A percentile compares a stretch with the other conserved stretches of the same genome.
These are phyloP conservation scores for Agrotis exclamationis DNA, from an alignment of 2,888 invertebrate species.

Conservation along the genomic window DNA sequence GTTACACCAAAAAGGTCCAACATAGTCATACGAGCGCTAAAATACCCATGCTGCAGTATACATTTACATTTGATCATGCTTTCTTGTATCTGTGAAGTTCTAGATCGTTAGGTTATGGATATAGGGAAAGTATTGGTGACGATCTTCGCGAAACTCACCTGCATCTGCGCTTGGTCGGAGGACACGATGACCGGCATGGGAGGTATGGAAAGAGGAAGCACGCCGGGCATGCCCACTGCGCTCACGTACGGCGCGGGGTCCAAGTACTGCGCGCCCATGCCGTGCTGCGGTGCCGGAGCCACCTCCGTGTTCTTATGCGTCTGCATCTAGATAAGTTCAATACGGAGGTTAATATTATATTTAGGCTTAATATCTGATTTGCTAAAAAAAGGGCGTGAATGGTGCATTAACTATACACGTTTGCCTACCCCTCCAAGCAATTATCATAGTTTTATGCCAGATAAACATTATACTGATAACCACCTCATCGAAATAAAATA, in stretches of 20 bases:
- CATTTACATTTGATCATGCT: constrained; percentile 44
- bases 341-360: too few species aligned
- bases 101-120: constrained; percentile 12
- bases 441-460: too few species aligned
- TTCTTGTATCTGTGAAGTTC: constrained; percentile 14
- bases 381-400: too few species aligned
- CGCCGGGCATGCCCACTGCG: constrained; percentile 72
- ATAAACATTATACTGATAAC: too few species aligned
- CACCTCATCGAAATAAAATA: not conserved
- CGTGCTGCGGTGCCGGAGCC: constrained; percentile 80
- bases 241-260: constrained; percentile 81
- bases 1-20: not conserved
- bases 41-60: not conserved
- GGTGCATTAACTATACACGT: too few species aligned
- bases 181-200: constrained; percentile 79
- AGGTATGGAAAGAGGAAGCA: constrained; percentile 73
- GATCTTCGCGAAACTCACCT: constrained; percentile 71
- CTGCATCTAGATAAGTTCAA: constrained; percentile 8
- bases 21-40: not conserved
- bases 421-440: too few species aligned
- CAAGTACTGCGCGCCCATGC: constrained; percentile 82
- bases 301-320: constrained; percentile 64
- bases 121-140: not conserved
- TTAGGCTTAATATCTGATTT: too few species aligned
- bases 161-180: constrained; percentile 81